phyloP scores from a whole-genome alignment of 2,888 invertebrate species.

The Lymantria monacha region DNA sequence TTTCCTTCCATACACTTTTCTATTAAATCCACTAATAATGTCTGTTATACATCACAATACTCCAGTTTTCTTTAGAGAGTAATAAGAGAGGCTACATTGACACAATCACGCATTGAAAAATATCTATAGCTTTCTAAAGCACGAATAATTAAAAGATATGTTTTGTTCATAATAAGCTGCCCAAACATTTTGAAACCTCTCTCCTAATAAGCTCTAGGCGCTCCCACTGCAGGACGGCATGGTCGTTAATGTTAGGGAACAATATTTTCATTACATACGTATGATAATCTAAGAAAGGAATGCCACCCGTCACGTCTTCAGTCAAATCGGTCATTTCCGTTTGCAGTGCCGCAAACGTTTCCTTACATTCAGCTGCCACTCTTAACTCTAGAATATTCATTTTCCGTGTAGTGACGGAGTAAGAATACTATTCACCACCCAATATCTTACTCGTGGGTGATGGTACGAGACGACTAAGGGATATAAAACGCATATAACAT shows the following conservation, averaged over 20 bases:
- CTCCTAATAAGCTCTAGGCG: conserved; percentile 93
- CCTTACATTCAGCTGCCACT: conserved; percentile 98
- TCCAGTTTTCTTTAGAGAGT: conserved; percentile 99
- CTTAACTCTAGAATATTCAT: conserved; percentile 97
- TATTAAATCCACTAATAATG: conserved; percentile 96
- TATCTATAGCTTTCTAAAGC: conserved; percentile 98
- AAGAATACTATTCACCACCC: too few species aligned
- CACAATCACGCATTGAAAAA: conserved; percentile 96
- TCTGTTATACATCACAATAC: conserved; percentile 99
- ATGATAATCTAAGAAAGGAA: conserved; percentile 98
- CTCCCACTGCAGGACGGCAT: conserved; percentile 97
- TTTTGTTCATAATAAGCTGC: conserved; percentile 98
- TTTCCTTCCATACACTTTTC: conserved; percentile 99
- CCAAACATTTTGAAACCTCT: conserved; percentile 96
- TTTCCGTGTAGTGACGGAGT: too few species aligned
- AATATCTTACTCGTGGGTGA: too few species aligned
- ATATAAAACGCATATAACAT: too few species aligned
- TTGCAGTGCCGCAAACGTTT: conserved; percentile 98
- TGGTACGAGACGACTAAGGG: too few species aligned
- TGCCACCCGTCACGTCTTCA: conserved; percentile 96
- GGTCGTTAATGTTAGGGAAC: conserved; percentile 97
- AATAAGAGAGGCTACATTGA: conserved; percentile 98
- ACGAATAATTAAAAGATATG: conserved; percentile 97
- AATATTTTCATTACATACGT: conserved; percentile 99
- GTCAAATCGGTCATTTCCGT: conserved; percentile 99